Evolutionary conservation across 1,140 invertebrate genomes (phyloP).

Genomic region (Drosophila melanica): DNA sequence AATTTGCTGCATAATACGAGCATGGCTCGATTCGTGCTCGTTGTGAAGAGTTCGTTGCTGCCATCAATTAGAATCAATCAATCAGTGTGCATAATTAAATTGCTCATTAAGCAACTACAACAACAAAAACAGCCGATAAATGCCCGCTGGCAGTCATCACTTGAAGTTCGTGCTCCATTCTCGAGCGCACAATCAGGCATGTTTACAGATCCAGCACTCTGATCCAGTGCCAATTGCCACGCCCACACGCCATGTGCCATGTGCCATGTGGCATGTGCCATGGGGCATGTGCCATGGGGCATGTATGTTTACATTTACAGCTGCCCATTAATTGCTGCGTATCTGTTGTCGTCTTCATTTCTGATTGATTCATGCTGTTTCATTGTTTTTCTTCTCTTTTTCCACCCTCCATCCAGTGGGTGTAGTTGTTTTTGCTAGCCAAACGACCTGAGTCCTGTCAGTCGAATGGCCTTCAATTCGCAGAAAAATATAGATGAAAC

Average conservation of each 20-base stretch:
- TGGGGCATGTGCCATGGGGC: background rate
- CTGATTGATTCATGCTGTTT: constrained; percentile 41
- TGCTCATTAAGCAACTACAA: constrained; percentile 57
- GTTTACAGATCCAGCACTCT: constrained; percentile 1
- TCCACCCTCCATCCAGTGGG: no score
- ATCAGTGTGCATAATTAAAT: constrained; percentile 75
- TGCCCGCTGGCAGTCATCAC: constrained; percentile 23
- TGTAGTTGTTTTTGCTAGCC: constrained; percentile 1
- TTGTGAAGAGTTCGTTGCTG: constrained; percentile 3
- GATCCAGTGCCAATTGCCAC: constrained; percentile 8
- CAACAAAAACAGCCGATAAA: constrained; percentile 13
- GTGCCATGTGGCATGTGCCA: background rate
- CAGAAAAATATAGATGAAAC: no score
- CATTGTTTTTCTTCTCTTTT: constrained; percentile 21
- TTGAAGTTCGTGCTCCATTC: background rate
- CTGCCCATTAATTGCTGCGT: constrained; percentile 46
- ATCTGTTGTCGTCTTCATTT: constrained; percentile 28
- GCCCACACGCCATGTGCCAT: constrained; percentile 9
- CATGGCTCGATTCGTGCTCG: background rate
- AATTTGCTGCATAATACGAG: background rate
- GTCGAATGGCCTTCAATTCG: constrained; percentile 9
- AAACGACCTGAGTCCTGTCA: constrained; percentile 6
- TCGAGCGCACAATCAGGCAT: background rate
- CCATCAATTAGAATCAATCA: constrained; percentile 70
- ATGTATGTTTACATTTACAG: constrained; percentile 37